Base-by-base conservation (phyloP, 2,797 vertebrate species). In the Eupleurogrammus muticus region DNA sequence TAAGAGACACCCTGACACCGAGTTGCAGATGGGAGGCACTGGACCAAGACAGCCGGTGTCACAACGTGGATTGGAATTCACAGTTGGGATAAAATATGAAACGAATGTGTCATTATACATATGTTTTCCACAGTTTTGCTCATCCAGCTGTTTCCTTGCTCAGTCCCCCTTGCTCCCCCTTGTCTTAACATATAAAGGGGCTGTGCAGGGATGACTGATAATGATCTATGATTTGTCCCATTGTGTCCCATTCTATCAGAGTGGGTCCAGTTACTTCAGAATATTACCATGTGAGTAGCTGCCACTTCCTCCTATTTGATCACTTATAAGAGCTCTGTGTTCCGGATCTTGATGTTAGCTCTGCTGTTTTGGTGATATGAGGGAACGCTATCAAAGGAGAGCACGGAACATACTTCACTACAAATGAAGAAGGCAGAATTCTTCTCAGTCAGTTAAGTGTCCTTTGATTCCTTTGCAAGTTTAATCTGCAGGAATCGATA, bases 11-110 rank as follows among this genome's bases (percentile, higher is more conserved):
- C 75, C 83, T 91, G 83, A 91, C 92, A 93, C 84, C 13, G 70
- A 79, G 83, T 72, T 91, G 90, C 93, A 94, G 94, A 94, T 94
- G 93, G 93, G 92, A 88, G 81, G 83, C 83, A 54, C 47, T 92
- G 92, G 93, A 93, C 92, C 92, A 84, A 75, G 68, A 84, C 87
- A 67, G 82, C 88, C 82, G 67, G 84, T 93, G 93, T 94, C 94
- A 94, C 87, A 83, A 66, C 75, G 83, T 86, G 87, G 92, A 93
- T 91, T 89, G 86, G 89, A 93, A 92, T 92, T 89, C 92, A 90
- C 91, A 88, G 83, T 86, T 90, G 90, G 86, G 81, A 89, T 87
- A 80, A 87, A 90, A 92, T 87, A 90, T 89, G 86, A 90, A 90
- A 89, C 87, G 90, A 92, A 92, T 87, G 84, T 85, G 89, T 89